A percentile compares a stretch with the other conserved stretches of the same genome.
Conservation (phyloP, 2,888 invertebrate genomes). For the Uloborus plumipes region DNA sequence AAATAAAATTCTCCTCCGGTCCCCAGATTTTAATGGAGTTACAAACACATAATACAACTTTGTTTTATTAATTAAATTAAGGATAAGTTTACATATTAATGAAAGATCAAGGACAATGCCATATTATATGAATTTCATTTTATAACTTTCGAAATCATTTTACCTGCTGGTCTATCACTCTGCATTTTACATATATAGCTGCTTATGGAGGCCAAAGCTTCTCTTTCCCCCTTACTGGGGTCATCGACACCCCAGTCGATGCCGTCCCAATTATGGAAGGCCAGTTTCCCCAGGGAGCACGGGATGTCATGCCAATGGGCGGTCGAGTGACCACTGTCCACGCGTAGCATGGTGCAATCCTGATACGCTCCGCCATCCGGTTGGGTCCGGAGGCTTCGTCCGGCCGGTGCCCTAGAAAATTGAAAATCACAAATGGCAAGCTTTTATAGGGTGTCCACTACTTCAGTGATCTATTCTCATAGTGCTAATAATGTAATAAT, state of each 20-base stretch:
- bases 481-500: no score
- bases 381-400: conserved; percentile 65
- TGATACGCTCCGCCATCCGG: conserved; percentile 70
- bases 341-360: conserved; percentile 68
- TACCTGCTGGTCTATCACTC: conserved; percentile 44
- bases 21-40: no score
- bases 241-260: conserved; percentile 46
- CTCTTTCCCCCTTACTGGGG: conserved; percentile 19
- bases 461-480: no score
- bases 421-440: neutral
- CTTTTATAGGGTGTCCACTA: no score
- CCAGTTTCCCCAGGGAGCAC: conserved; percentile 68
- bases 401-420: conserved; percentile 52
- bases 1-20: no score
- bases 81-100: no score
- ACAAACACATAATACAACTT: no score
- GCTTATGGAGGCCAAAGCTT: conserved; percentile 62
- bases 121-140: no score
- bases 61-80: no score
- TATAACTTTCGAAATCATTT: neutral
- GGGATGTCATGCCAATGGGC: conserved; percentile 70
- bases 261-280: conserved; percentile 50
- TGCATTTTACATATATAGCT: conserved; percentile 68
- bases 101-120: no score
- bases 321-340: conserved; percentile 68